Percentiles rank a stretch among this genome's conserved stretches.
phyloP scores from a whole-genome alignment of 2,888 invertebrate species.

The Scotopteryx bipunctaria region DNA sequence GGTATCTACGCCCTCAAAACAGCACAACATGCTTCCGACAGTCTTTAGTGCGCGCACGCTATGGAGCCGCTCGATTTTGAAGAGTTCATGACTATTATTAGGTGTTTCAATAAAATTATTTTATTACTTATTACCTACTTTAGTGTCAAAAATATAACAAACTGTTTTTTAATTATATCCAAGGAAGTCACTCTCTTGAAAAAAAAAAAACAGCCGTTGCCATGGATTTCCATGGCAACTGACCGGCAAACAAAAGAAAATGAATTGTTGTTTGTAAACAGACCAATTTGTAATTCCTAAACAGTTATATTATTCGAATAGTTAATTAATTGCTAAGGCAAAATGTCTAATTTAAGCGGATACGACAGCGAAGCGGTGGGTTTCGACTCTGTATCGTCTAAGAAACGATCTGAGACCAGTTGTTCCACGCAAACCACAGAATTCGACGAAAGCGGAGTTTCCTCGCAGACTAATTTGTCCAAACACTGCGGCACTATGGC shows the following conservation, averaged over 20 bases:
- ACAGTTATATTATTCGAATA: neutral
- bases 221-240: slow-evolving; percentile 17
- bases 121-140: too few relatives aligned
- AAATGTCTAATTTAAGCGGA: slow-evolving; percentile 67
- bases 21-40: too few relatives aligned
- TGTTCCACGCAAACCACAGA: slow-evolving; percentile 64
- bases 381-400: slow-evolving; percentile 58
- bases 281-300: neutral
- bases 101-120: too few relatives aligned
- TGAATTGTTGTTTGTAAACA: slow-evolving; percentile 21
- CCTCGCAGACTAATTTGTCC: slow-evolving; percentile 54
- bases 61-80: too few relatives aligned
- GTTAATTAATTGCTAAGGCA: slow-evolving; percentile 6
- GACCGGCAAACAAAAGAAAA: slow-evolving; percentile 21
- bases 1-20: too few relatives aligned
- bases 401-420: slow-evolving; percentile 43
- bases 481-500: slow-evolving; percentile 55
- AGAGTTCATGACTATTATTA: too few relatives aligned
- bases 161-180: too few relatives aligned
- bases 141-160: too few relatives aligned
- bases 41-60: too few relatives aligned
- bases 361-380: slow-evolving; percentile 70
- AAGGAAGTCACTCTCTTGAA: too few relatives aligned
- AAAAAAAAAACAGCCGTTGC: neutral
- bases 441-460: slow-evolving; percentile 49